A percentile compares a stretch with the other conserved stretches of the same genome.
phyloP scores from a whole-genome alignment of 2,113 vertebrate genomes.

The Embiotoca jacksoni region DNA sequence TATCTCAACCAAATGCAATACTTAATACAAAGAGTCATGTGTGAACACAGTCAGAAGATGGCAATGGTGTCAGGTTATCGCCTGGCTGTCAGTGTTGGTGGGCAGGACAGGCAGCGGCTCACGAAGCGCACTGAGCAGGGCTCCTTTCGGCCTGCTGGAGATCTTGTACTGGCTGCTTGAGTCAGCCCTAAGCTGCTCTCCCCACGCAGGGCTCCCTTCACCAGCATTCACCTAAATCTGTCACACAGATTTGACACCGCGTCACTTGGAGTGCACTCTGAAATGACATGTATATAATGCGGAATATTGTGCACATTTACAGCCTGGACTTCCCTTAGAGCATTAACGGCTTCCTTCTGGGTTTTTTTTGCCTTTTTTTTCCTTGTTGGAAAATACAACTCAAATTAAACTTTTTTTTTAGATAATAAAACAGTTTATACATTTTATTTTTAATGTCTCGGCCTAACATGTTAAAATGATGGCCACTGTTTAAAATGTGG shows the following conservation, averaged over 20 bases:
- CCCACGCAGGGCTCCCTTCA: conserved; percentile 90
- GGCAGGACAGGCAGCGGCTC: conserved; percentile 58
- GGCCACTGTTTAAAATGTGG: conserved; percentile 1
- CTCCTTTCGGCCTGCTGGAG: conserved; percentile 88
- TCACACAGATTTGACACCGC: conserved; percentile 99
- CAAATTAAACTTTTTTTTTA: conserved; percentile 15
- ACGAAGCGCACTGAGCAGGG: conserved; percentile 61
- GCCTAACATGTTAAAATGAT: neutral
- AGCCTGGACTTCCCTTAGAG: conserved; percentile 86
- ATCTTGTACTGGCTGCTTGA: conserved; percentile 90
- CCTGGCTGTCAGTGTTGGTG: conserved; percentile 63
- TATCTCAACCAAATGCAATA: neutral
- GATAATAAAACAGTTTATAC: neutral
- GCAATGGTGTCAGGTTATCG: conserved; percentile 70
- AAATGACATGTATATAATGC: conserved; percentile 99
- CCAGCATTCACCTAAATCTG: conserved; percentile 99
- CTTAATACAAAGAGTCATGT: conserved; percentile 29
- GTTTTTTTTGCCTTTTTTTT: conserved; percentile 21
- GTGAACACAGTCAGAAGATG: conserved; percentile 69
- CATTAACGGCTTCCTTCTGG: conserved; percentile 48
- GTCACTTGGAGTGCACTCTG: conserved; percentile 92
- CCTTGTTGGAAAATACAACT: neutral
- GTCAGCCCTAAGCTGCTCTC: conserved; percentile 89
- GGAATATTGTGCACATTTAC: conserved; percentile 99
- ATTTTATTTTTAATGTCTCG: neutral